These are phyloP conservation scores for Diplazon laetatorius DNA, from an alignment of 2,888 invertebrate species.

Conservation along the genomic window DNA sequence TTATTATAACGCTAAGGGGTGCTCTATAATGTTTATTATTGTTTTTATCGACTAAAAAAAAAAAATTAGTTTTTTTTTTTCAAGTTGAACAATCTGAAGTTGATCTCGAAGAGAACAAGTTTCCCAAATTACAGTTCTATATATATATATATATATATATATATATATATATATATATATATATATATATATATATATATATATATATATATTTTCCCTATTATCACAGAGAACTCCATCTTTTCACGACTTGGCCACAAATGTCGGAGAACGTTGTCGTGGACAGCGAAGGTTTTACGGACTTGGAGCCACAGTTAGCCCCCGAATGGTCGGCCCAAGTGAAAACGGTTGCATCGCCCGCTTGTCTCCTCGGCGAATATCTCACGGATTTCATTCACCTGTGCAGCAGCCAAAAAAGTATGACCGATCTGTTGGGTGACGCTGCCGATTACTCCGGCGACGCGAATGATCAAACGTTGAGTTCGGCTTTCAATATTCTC, in stretches of 20 bases:
- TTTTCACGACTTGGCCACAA: conserved; percentile 94
- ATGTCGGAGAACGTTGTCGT: conserved; percentile 93
- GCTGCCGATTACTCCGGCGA: conserved; percentile 77
- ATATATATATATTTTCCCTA: conserved; percentile 21
- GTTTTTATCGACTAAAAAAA: too few species aligned
- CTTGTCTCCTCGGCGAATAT: conserved; percentile 91
- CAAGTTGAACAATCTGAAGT: too few species aligned
- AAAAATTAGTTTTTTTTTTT: too few species aligned
- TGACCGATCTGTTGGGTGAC: conserved; percentile 85
- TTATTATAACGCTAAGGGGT: too few species aligned
- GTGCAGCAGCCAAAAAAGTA: conserved; percentile 83
- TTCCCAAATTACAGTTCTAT: too few species aligned
- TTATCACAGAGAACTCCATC: conserved; percentile 86
- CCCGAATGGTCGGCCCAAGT: conserved; percentile 91
- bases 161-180: too few species aligned
- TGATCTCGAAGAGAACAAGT: too few species aligned
- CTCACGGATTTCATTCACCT: conserved; percentile 89
- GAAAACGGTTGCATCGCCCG: conserved; percentile 87
- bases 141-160: too few species aligned
- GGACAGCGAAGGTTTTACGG: conserved; percentile 94
- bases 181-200: too few species aligned
- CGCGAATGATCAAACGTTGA: conserved; percentile 79
- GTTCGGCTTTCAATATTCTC: conserved; percentile 85
- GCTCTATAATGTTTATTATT: too few species aligned
- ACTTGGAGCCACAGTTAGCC: conserved; percentile 92